Base-by-base conservation (phyloP, 1,140 invertebrate genomes). In the Brachionus koreanus region DNA sequence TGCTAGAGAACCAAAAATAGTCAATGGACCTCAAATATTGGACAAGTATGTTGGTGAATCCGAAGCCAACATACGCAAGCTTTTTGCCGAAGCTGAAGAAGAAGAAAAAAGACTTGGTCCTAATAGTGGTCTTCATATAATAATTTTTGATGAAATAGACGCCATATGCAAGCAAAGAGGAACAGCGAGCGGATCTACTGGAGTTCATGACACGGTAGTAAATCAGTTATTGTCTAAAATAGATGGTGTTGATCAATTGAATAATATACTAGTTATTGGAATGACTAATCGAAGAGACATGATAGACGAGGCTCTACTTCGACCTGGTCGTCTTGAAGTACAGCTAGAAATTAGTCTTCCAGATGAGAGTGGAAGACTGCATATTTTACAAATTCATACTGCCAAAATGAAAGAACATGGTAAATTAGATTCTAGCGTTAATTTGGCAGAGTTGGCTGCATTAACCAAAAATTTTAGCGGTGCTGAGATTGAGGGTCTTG, bases 1-100 rank as follows among this genome's bases (percentile, higher is more conserved):
- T 89, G 95, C 97, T 0, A 91, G 96, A 25, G 97, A 99, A 87
- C 98, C 98, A 0, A 99, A 99, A 90, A 99, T 99, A 86, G 96
- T 99, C 0, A 99, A 99, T 88, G 98, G 97, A n/a, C 97, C 98
- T 0, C 96, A 99, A 87, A 97, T 99, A 87, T 90, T 99, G 83
- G 96, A 99, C 89, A 99, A 99, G 89, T 99, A 98, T 89, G 98
- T 99, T n/a, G 98, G 98, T 83, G 98, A 99, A 89, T 98, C 96
- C 76, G 98, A 99, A 90, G 96, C 97, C 9, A 99, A 99, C 88
- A 92, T 99, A 83, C 89, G 98, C 77, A 91, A 96, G 82, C 88
- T 99, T 43, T 99, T 99, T 89, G 97, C 95, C 84, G 97, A 99
- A 82, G 98, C 98, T 13, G 98, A 99, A 89, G 97, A 98, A 84